A percentile compares a stretch with the other conserved stretches of the same genome.
Evolutionary conservation across 2,797 vertebrate species (phyloP).

Genomic region (Carduelis carduelis): DNA sequence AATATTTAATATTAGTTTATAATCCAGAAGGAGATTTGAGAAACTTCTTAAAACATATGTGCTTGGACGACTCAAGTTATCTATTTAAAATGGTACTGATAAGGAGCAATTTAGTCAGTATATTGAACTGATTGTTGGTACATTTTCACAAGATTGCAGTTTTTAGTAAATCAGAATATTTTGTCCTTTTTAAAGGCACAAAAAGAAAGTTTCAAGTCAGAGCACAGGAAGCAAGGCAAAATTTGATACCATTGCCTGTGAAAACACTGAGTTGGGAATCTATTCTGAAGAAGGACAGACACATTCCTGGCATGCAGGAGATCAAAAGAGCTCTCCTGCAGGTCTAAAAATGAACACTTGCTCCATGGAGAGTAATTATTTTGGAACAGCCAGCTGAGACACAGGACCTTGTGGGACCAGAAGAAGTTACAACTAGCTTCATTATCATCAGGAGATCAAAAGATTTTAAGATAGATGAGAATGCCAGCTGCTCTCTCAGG

Average conservation of each 20-base stretch:
- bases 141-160: background rate
- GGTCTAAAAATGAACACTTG: conserved; percentile 27
- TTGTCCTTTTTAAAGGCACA: background rate
- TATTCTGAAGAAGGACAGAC: background rate
- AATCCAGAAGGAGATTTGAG: background rate
- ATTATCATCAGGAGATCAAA: conserved; percentile 45
- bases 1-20: background rate
- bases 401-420: background rate
- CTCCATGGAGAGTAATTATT: conserved; percentile 45
- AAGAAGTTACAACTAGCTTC: conserved; percentile 15
- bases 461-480: conserved; percentile 34
- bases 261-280: background rate
- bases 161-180: background rate
- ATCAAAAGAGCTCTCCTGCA: conserved; percentile 39
- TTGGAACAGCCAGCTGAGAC: conserved; percentile 32
- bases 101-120: background rate
- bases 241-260: background rate
- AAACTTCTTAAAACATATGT: background rate
- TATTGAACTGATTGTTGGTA: background rate
- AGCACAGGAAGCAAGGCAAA: background rate
- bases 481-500: background rate
- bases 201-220: background rate
- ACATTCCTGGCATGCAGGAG: background rate
- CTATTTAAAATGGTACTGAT: background rate
- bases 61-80: background rate